Conservation (phyloP, 2,797 vertebrate species). For the Ambastaia sidthimunki region DNA sequence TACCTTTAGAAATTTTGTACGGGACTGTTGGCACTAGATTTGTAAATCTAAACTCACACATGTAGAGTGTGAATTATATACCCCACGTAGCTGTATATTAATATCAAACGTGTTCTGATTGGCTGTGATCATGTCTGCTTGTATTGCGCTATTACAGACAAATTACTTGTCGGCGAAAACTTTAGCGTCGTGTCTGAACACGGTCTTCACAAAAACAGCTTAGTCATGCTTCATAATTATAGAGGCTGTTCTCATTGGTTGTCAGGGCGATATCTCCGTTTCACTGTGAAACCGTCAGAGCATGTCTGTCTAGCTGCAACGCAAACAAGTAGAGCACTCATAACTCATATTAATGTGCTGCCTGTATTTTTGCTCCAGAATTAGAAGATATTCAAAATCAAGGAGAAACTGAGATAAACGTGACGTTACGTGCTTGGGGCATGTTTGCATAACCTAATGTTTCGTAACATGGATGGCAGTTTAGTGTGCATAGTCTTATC, state of each 20-base stretch:
- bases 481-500: constrained; percentile 8
- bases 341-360: background rate
- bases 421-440: background rate
- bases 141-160: background rate
- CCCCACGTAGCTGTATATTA: background rate
- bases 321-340: background rate
- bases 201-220: background rate
- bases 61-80: background rate
- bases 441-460: constrained; percentile 26
- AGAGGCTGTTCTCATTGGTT: background rate
- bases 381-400: constrained; percentile 27
- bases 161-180: background rate
- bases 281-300: background rate
- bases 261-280: background rate
- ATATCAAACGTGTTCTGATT: background rate
- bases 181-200: background rate
- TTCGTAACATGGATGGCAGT: constrained; percentile 22
- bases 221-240: background rate
- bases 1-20: background rate
- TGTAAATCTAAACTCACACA: background rate
- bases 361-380: background rate
- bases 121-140: no score
- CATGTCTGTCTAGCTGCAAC: background rate
- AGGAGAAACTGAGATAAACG: background rate
- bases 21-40: background rate